These are phyloP conservation scores for Heliothis subflexa DNA, from an alignment of 1,140 invertebrate genomes.

Conservation along the genomic window DNA sequence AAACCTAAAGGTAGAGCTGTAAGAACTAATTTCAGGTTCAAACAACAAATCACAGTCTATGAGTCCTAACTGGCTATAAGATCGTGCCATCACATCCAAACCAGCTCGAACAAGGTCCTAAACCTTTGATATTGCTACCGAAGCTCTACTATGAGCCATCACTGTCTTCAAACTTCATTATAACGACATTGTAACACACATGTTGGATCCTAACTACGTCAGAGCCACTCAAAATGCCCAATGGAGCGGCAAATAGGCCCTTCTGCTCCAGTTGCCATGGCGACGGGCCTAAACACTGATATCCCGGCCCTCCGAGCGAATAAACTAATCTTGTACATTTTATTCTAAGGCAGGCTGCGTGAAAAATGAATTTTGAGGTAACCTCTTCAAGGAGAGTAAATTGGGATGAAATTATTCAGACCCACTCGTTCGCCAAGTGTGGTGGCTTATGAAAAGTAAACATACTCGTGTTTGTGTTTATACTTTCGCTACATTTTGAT, in stretches of 20 bases:
- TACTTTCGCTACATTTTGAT: slow-evolving; percentile 2
- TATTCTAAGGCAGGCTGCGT: slow-evolving; percentile 63
- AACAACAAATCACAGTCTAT: background rate
- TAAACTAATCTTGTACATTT: slow-evolving; percentile 73
- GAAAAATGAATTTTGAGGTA: slow-evolving; percentile 79
- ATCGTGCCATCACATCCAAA: slow-evolving; percentile 2
- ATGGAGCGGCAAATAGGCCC: slow-evolving; percentile 76
- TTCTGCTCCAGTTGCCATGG: slow-evolving; percentile 75
- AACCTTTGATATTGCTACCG: slow-evolving; percentile 41
- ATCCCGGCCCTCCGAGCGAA: slow-evolving; percentile 55
- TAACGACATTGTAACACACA: slow-evolving; percentile 53
- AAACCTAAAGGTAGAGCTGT: background rate
- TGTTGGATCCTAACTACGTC: slow-evolving; percentile 67
- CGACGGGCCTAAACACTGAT: slow-evolving; percentile 67
- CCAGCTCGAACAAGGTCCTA: slow-evolving; percentile 7
- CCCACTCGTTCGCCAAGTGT: slow-evolving; percentile 8
- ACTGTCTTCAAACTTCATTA: slow-evolving; percentile 54
- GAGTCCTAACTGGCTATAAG: background rate
- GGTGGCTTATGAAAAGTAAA: slow-evolving; percentile 41
- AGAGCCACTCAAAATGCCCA: slow-evolving; percentile 72
- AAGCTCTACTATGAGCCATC: slow-evolving; percentile 28
- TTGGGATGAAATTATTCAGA: slow-evolving; percentile 26
- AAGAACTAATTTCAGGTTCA: background rate
- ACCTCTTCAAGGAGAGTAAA: slow-evolving; percentile 58
- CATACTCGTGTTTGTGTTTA: slow-evolving; percentile 27